These are phyloP conservation scores for Antheraea mylitta DNA, from an alignment of 1,140 invertebrate genomes.

Conservation along the genomic window DNA sequence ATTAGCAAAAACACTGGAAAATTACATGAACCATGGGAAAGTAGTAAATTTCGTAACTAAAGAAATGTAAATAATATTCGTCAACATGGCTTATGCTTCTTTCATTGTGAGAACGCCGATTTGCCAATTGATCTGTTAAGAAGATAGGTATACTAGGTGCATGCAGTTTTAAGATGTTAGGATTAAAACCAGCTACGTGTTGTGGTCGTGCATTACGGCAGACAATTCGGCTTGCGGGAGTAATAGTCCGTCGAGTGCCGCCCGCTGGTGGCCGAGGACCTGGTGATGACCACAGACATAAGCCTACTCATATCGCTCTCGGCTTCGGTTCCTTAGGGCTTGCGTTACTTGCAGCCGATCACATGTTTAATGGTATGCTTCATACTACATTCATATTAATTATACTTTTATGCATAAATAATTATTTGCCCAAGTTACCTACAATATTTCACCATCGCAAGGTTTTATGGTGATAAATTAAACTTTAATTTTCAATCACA, in stretches of 20 bases:
- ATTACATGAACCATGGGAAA: not conserved
- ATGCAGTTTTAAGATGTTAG: slow-evolving; percentile 16
- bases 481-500: too few species aligned
- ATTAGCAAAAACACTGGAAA: not conserved
- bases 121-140: not conserved
- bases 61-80: not conserved
- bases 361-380: slow-evolving; percentile 55
- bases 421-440: too few species aligned
- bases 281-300: not conserved
- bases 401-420: too few species aligned
- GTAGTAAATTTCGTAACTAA: not conserved
- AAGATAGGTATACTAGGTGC: not conserved
- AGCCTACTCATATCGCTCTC: slow-evolving; percentile 9
- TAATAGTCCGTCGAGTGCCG: slow-evolving; percentile 22
- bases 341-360: slow-evolving; percentile 52
- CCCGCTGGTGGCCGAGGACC: not conserved
- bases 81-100: not conserved
- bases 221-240: slow-evolving; percentile 25
- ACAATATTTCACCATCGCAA: too few species aligned
- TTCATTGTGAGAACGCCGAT: not conserved
- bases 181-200: slow-evolving; percentile 20
- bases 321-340: slow-evolving; percentile 43
- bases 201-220: slow-evolving; percentile 22
- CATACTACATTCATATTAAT: not conserved
- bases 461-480: too few species aligned